phyloP scores from a whole-genome alignment of 2,888 invertebrate species.

The Tipula vernalis region DNA sequence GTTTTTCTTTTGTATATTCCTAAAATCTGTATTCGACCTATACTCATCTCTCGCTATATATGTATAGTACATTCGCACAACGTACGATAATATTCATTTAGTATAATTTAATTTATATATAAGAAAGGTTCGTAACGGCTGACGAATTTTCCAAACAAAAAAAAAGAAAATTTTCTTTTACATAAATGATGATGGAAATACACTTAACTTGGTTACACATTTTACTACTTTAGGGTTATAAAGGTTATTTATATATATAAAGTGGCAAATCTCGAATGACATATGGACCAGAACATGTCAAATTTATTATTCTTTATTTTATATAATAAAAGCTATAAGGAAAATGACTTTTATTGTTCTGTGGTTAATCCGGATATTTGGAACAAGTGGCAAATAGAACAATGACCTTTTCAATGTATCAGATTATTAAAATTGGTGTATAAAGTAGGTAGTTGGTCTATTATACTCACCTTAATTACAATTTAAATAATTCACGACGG shows the following conservation, averaged over 20 bases:
- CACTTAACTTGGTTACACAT: not conserved
- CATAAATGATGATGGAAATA: not conserved
- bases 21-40: not conserved
- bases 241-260: not conserved
- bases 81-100: not conserved
- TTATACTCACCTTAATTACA: no score
- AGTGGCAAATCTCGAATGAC: not conserved
- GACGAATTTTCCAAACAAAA: not conserved
- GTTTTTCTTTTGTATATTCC: not conserved
- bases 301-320: not conserved
- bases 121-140: not conserved
- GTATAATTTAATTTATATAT: not conserved
- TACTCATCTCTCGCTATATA: not conserved
- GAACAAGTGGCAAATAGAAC: not conserved
- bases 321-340: not conserved
- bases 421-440: not conserved
- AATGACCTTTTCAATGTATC: not conserved
- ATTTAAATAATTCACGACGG: no score
- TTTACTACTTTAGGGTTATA: not conserved
- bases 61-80: no score
- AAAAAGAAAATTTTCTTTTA: not conserved
- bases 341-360: not conserved
- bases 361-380: not conserved
- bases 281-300: constrained; percentile 4
- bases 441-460: no score